Evolutionary conservation across 2,888 invertebrate genomes (phyloP).

Genomic region (Zelleria hepariella): DNA sequence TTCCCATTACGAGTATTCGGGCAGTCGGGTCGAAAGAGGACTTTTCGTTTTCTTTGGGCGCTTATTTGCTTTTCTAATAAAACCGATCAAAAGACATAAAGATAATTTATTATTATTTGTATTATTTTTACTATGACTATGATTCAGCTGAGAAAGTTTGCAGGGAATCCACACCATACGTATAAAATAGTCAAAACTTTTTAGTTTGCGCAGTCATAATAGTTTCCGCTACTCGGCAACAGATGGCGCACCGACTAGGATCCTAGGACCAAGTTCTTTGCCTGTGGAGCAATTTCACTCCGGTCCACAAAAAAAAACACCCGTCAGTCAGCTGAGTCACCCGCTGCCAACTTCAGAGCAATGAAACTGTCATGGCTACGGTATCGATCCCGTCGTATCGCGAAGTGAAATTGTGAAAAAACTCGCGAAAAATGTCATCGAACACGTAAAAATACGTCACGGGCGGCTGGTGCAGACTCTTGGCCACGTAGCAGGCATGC

Average conservation of each 20-base stretch:
- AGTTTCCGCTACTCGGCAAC: too few relatives aligned
- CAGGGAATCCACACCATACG: too few relatives aligned
- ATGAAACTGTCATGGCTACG: slow-evolving; percentile 65
- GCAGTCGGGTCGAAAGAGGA: too few relatives aligned
- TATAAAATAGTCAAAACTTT: too few relatives aligned
- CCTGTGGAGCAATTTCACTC: slow-evolving; percentile 37
- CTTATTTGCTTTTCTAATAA: too few relatives aligned
- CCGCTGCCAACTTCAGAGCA: slow-evolving; percentile 45
- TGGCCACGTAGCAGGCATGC: slow-evolving; percentile 40
- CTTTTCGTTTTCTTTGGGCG: too few relatives aligned
- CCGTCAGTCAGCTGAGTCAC: slow-evolving; percentile 63
- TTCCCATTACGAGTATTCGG: too few relatives aligned
- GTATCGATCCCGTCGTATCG: slow-evolving; percentile 57
- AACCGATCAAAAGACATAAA: too few relatives aligned
- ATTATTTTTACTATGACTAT: too few relatives aligned
- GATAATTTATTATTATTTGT: too few relatives aligned
- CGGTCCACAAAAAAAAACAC: slow-evolving; percentile 42
- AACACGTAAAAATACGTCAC: slow-evolving; percentile 32
- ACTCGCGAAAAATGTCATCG: slow-evolving; percentile 57
- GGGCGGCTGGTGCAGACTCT: slow-evolving; percentile 22
- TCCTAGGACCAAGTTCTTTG: background rate
- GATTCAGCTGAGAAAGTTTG: too few relatives aligned
- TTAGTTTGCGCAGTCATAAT: too few relatives aligned
- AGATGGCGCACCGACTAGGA: background rate
- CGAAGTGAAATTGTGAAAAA: slow-evolving; percentile 51